Base-by-base conservation (phyloP, 1,140 invertebrate species). In the Cydia strobilella region DNA sequence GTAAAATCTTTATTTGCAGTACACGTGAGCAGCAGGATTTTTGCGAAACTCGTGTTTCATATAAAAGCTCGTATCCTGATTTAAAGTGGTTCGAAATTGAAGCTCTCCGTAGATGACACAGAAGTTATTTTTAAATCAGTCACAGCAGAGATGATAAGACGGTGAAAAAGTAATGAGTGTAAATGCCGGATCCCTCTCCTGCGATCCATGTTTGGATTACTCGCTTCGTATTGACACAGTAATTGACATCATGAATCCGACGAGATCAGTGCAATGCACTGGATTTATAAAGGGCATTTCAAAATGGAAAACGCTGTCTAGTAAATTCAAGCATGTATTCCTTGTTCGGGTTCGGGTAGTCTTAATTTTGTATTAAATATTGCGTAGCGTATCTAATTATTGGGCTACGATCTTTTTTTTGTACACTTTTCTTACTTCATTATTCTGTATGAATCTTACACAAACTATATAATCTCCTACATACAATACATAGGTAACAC, bases 11-110 rank as follows among this genome's bases (percentile, higher is more conserved):
- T 59, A 59, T 59, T 59, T 59, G 54, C 54, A 59, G 54, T 59
- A 23, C 65, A 69, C 65, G 65, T 69, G 31, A 69, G 65, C 65
- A 69, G 31, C 65, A 69, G 65, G 65, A 69, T 69, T 69, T 69
- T 69, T 69, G 20, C 20, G 9, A 59, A 23, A 9, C 18, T 20
- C 51, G 13, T 59, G 54, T 59, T 59, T 10, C 10, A 59, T 59
- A 23, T 12, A 59, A 59, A 59, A n/a, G 18, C 18, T 59, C 54
- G 54, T 10, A 59, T 59, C 54, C 18, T 59, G 20, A 5, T 59
- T 23, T 7, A 59, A 20, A 20, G 20, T 5, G 2, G 9, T 23
- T 59, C 10, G 9, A 23, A 59, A 23, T 59, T 18, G 1, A 59
- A 59, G 7, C 54, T 59, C 20, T 59, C 18, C 10, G 54, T 59